phyloP scores from a whole-genome alignment of 1,140 invertebrate species.

The Venustaconcha ellipsiformis region DNA sequence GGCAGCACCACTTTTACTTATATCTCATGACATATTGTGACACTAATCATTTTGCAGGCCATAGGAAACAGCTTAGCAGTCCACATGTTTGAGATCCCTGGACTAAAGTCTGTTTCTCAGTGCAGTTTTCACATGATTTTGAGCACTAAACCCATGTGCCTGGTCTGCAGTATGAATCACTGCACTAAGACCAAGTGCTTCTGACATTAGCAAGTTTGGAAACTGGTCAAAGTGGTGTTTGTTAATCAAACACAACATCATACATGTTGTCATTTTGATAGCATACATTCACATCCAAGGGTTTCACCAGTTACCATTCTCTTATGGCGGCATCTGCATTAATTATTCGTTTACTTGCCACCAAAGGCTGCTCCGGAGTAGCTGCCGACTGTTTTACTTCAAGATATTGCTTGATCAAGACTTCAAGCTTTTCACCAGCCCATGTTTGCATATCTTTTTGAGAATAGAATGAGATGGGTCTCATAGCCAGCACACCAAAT shows the following conservation, averaged over 20 bases:
- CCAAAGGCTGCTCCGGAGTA: background rate
- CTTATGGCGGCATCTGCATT: background rate
- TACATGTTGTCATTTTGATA: conserved; percentile 1
- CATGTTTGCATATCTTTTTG: background rate
- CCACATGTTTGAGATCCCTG: too few relatives aligned
- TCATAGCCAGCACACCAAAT: conserved; percentile 12
- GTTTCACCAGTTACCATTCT: background rate
- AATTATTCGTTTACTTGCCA: background rate
- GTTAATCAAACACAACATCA: background rate
- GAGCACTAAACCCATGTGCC: conserved; percentile 10
- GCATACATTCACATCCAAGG: background rate
- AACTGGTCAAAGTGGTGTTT: background rate
- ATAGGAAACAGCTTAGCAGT: too few relatives aligned
- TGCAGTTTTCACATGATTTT: background rate
- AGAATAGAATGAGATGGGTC: conserved; percentile 3
- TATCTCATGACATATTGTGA: too few relatives aligned
- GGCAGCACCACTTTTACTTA: too few relatives aligned
- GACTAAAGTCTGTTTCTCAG: background rate
- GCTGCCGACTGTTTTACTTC: background rate
- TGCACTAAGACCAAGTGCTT: background rate
- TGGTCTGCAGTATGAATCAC: conserved; percentile 2
- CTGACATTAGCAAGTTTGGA: background rate
- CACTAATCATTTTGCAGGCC: too few relatives aligned
- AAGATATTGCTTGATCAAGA: conserved; percentile 12
- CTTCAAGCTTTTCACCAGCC: conserved; percentile 14